phyloP scores from a whole-genome alignment of 1,140 invertebrate genomes.

The Hycleus phaleratus region DNA sequence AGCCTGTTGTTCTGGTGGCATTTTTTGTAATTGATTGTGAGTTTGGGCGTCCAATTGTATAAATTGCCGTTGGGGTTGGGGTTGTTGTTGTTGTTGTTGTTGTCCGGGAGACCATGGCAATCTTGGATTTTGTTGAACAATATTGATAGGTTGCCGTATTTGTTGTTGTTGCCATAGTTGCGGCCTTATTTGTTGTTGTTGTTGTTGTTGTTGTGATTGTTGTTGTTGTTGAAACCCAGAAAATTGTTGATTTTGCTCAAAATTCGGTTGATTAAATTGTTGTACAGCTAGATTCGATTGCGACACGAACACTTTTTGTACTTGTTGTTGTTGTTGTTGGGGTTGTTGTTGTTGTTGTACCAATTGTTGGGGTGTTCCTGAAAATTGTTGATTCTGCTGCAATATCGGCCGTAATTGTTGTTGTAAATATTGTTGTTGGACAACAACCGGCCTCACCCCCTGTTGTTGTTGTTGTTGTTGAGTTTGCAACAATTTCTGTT shows the following conservation, averaged over 20 bases:
- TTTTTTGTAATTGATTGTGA: slow-evolving; percentile 72
- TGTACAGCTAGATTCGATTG: slow-evolving; percentile 1
- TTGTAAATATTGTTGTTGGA: slow-evolving; percentile 4
- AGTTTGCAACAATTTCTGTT: slow-evolving; percentile 30
- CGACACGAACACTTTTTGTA: slow-evolving; percentile 2
- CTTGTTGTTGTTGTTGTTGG: slow-evolving; percentile 22
- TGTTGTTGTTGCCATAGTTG: slow-evolving; percentile 43
- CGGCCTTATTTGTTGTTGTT: slow-evolving; percentile 28
- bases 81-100: slow-evolving; percentile 19
- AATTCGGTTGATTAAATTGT: slow-evolving; percentile 18
- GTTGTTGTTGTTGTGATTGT: slow-evolving; percentile 31
- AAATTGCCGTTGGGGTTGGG: slow-evolving; percentile 48
- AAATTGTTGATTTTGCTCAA: slow-evolving; percentile 22
- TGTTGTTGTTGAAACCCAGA: slow-evolving; percentile 16
- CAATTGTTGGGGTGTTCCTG: slow-evolving; percentile 4
- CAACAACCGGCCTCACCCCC: slow-evolving; percentile 5
- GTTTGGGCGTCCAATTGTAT: slow-evolving; percentile 73
- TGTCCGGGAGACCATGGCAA: slow-evolving; percentile 25
- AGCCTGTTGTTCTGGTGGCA: slow-evolving; percentile 68
- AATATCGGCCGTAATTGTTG: slow-evolving; percentile 17
- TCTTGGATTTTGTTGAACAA: slow-evolving; percentile 19
- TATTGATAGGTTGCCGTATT: slow-evolving; percentile 28
- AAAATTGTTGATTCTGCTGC: neutral
- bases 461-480: slow-evolving; percentile 20
- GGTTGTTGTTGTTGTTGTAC: slow-evolving; percentile 24